Conservation (phyloP, 2,888 invertebrate species). For the Leucania comma region DNA sequence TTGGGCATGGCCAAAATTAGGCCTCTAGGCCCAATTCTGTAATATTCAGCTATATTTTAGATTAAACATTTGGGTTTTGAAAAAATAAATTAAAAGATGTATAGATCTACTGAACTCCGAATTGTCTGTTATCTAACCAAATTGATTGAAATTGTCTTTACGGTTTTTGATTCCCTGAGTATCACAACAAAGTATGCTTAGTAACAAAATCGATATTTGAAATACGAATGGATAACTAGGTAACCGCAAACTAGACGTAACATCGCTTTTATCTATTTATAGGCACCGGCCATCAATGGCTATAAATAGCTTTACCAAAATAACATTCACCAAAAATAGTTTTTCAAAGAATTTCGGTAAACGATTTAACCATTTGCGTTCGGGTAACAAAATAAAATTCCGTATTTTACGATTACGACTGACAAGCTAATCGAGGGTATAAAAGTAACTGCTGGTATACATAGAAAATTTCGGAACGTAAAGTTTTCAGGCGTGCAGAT, state of each 20-base stretch:
- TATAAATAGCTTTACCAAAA: constrained; percentile 48
- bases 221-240: constrained; percentile 2
- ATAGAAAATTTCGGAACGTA: constrained; percentile 22
- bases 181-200: neutral
- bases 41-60: no score
- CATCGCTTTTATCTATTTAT: constrained; percentile 17
- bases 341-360: constrained; percentile 17
- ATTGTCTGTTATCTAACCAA: no score
- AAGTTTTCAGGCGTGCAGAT: constrained; percentile 64
- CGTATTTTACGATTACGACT: constrained; percentile 39
- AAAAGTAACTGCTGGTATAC: constrained; percentile 40
- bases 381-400: constrained; percentile 27
- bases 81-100: no score
- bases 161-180: no score
- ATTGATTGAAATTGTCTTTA: no score
- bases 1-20: no score
- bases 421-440: constrained; percentile 37
- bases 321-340: constrained; percentile 34
- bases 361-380: constrained; percentile 8
- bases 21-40: no score
- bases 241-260: constrained; percentile 3
- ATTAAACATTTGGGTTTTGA: no score
- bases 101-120: no score
- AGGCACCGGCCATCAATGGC: constrained; percentile 7
- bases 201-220: neutral